These are phyloP conservation scores for Neogobius melanostomus DNA, from an alignment of 2,113 vertebrate genomes.

Conservation along the genomic window DNA sequence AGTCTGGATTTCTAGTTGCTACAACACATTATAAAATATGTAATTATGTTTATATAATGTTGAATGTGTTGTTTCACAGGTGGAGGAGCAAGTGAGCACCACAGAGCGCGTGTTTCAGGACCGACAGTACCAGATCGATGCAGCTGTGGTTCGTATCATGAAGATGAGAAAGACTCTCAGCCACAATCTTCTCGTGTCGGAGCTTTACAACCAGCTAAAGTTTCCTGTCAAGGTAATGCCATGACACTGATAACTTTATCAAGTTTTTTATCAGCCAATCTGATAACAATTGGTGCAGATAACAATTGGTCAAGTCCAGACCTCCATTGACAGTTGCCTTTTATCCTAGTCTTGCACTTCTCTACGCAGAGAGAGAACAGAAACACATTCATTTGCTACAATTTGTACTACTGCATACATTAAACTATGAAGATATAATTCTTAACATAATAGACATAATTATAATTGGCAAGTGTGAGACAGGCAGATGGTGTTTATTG, in stretches of 20 bases:
- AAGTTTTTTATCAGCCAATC: too few species aligned
- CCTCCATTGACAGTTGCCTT: too few species aligned
- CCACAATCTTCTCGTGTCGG: conserved; percentile 90
- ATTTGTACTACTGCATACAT: too few species aligned
- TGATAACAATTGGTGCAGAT: too few species aligned
- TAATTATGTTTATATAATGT: background rate
- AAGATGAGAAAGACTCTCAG: conserved; percentile 95
- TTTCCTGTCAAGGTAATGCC: conserved; percentile 91
- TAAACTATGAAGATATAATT: too few species aligned
- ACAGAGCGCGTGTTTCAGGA: conserved; percentile 94
- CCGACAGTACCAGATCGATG: conserved; percentile 92
- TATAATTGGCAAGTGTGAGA: background rate
- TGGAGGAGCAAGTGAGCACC: conserved; percentile 92
- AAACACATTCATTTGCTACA: too few species aligned
- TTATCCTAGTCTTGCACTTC: too few species aligned
- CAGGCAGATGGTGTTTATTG: background rate
- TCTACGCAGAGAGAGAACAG: too few species aligned
- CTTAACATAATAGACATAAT: background rate
- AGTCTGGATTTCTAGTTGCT: too few species aligned
- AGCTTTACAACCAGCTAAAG: conserved; percentile 93
- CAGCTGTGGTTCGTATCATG: conserved; percentile 93
- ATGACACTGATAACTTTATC: background rate
- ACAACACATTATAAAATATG: too few species aligned
- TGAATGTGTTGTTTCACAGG: conserved; percentile 61
- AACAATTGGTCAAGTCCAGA: too few species aligned